Conservation (phyloP, 2,797 vertebrate species). For the Myotis myotis region DNA sequence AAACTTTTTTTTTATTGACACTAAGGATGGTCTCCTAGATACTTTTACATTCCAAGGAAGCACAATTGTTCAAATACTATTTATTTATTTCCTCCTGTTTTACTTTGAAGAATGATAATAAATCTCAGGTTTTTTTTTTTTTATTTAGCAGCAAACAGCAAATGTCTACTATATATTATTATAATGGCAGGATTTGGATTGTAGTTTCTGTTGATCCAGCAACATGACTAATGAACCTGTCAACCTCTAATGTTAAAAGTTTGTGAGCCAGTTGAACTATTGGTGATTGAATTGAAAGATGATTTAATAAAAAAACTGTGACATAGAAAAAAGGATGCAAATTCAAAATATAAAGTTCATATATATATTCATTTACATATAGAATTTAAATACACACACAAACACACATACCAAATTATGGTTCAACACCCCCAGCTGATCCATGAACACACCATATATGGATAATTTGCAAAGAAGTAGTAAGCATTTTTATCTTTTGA, state of each 20-base stretch:
- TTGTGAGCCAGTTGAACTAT: slow-evolving; percentile 18
- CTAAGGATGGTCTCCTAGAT: background rate
- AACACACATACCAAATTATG: background rate
- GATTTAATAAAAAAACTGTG: slow-evolving; percentile 28
- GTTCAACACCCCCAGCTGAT: background rate
- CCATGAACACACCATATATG: background rate
- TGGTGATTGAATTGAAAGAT: slow-evolving; percentile 27
- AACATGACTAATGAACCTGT: slow-evolving; percentile 59
- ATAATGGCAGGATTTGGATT: slow-evolving; percentile 38
- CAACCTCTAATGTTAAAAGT: slow-evolving; percentile 56
- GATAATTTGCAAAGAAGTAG: background rate
- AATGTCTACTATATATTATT: background rate
- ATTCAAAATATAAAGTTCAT: slow-evolving; percentile 30
- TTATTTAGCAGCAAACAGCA: background rate
- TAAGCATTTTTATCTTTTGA: background rate
- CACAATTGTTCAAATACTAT: background rate
- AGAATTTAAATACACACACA: background rate
- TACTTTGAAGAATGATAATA: background rate
- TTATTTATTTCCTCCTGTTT: background rate
- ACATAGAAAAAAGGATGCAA: background rate
- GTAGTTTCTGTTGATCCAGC: background rate
- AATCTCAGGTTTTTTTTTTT: background rate
- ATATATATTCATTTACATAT: background rate
- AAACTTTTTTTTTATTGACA: background rate
- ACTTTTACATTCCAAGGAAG: background rate